Evolutionary conservation across 2,888 invertebrate genomes (phyloP).

Genomic region (Netelia inedita): DNA sequence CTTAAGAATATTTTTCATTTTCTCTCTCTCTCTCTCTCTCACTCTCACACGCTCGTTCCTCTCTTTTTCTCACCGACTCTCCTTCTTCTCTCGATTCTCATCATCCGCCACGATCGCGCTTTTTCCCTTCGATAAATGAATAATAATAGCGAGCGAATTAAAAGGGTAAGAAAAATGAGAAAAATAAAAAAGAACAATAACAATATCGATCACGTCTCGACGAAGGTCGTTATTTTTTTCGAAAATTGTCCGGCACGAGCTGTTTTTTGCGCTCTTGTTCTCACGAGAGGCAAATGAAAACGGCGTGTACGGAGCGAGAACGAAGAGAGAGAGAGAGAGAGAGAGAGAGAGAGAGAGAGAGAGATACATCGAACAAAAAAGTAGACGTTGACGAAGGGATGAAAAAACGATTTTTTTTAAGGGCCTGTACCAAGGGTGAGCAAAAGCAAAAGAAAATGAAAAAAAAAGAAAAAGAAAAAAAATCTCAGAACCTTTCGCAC

Average conservation of each 20-base stretch:
- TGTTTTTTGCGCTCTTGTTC: neutral
- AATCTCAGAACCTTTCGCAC: neutral
- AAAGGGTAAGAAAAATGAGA: neutral
- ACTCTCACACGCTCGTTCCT: slow-evolving; percentile 16
- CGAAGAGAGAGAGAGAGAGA: slow-evolving; percentile 17
- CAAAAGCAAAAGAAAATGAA: slow-evolving; percentile 8
- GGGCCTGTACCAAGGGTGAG: slow-evolving; percentile 19
- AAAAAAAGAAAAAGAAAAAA: no score
- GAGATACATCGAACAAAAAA: slow-evolving; percentile 12
- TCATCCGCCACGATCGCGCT: slow-evolving; percentile 46
- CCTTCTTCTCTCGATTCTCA: slow-evolving; percentile 43
- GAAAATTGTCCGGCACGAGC: slow-evolving; percentile 8
- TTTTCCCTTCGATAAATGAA: slow-evolving; percentile 30
- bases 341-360: neutral
- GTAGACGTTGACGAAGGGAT: slow-evolving; percentile 18
- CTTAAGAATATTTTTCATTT: slow-evolving; percentile 44
- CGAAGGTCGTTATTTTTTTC: neutral
- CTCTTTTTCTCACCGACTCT: slow-evolving; percentile 41
- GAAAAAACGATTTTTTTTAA: slow-evolving; percentile 25
- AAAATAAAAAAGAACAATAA: neutral
- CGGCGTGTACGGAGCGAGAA: neutral
- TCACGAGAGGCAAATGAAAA: slow-evolving; percentile 34
- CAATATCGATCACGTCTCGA: slow-evolving; percentile 15
- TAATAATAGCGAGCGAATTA: slow-evolving; percentile 45
- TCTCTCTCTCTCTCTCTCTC: slow-evolving; percentile 2